These are phyloP conservation scores for Gonocerus acuteangulatus DNA, from an alignment of 2,888 invertebrate genomes.

Conservation along the genomic window DNA sequence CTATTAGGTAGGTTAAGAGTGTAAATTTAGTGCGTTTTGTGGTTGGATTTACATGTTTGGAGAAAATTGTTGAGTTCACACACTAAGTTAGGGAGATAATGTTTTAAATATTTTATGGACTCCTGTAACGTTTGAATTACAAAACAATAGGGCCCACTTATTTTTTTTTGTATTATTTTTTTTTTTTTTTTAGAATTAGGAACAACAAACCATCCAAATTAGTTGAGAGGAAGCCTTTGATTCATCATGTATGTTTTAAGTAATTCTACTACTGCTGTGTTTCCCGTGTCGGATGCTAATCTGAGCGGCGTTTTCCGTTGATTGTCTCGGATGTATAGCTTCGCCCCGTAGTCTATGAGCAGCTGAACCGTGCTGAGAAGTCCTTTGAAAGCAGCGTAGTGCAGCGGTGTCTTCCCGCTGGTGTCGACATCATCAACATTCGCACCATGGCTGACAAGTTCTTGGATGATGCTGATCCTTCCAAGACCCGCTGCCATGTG, in stretches of 20 bases:
- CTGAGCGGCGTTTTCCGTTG: conserved; percentile 5
- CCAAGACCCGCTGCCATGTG: neutral
- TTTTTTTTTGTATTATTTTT: too few relatives aligned
- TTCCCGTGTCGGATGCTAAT: neutral
- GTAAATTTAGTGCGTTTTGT: too few relatives aligned
- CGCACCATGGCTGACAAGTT: neutral
- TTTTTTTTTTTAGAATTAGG: too few relatives aligned
- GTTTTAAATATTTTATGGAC: too few relatives aligned
- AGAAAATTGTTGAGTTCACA: too few relatives aligned
- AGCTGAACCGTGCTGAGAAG: neutral
- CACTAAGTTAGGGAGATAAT: too few relatives aligned
- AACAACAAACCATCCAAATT: too few relatives aligned
- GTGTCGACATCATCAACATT: neutral
- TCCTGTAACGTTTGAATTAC: too few relatives aligned
- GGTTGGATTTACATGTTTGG: too few relatives aligned
- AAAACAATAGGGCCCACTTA: too few relatives aligned
- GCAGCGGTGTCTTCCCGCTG: neutral
- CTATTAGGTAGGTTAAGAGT: too few relatives aligned
- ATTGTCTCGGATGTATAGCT: neutral
- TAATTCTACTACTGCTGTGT: neutral
- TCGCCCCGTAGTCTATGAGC: neutral
- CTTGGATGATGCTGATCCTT: neutral
- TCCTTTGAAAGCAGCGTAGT: neutral
- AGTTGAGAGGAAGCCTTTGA: too few relatives aligned
- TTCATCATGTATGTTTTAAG: neutral